phyloP scores from a whole-genome alignment of 2,113 vertebrate genomes.

The Pitta sordida region DNA sequence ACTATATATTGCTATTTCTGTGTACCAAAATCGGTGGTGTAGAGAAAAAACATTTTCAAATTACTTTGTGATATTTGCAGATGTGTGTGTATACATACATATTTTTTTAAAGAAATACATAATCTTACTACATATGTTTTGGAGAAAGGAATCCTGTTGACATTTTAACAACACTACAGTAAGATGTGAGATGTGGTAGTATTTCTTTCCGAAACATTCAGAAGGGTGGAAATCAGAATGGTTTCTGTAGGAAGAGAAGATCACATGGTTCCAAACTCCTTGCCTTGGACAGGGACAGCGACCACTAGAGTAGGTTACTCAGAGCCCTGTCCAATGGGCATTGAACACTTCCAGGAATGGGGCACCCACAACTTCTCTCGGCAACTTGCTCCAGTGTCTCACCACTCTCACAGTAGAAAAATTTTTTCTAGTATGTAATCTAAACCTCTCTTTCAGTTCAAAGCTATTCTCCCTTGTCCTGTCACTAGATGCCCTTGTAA shows the following conservation, averaged over 20 bases:
- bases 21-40: not conserved
- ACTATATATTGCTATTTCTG: not conserved
- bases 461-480: not conserved
- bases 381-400: not conserved
- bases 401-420: not conserved
- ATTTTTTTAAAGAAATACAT: not conserved
- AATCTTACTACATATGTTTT: not conserved
- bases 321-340: too few species aligned
- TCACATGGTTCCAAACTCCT: not conserved
- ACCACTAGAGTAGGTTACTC: not conserved
- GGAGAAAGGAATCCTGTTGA: not conserved
- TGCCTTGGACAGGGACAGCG: not conserved
- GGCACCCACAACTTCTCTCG: accelerated
- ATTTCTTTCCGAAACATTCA: not conserved
- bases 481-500: not conserved
- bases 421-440: not conserved
- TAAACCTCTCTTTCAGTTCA: not conserved
- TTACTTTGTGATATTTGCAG: not conserved
- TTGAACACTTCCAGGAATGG: not conserved
- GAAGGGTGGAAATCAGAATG: not conserved
- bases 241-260: not conserved
- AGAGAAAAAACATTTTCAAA: not conserved
- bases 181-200: not conserved
- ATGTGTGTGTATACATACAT: accelerated
- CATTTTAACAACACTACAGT: not conserved